These are phyloP conservation scores for Morpho helenor DNA, from an alignment of 2,888 invertebrate species.

Conservation along the genomic window DNA sequence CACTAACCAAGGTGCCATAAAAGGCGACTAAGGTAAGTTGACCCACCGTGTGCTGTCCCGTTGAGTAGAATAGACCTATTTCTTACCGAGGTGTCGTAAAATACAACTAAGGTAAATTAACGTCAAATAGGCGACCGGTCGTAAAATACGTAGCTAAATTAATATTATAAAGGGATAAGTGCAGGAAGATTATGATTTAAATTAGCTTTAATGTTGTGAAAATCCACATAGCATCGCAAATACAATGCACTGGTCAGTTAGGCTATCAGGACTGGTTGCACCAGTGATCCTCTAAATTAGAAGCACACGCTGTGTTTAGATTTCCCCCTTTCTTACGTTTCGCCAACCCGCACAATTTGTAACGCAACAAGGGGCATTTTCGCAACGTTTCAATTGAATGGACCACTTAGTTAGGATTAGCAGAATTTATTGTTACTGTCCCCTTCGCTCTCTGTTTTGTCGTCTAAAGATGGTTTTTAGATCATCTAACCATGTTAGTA, in stretches of 20 bases:
- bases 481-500: slow-evolving; percentile 25
- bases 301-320: slow-evolving; percentile 44
- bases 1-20: no score
- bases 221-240: no score
- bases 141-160: no score
- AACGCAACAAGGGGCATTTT: slow-evolving; percentile 59
- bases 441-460: slow-evolving; percentile 29
- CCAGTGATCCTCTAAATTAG: slow-evolving; percentile 55
- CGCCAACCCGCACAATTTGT: slow-evolving; percentile 55
- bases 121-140: no score
- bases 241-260: slow-evolving; percentile 6
- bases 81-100: no score
- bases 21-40: no score
- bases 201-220: no score
- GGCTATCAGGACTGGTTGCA: slow-evolving; percentile 41
- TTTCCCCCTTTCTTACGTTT: slow-evolving; percentile 60
- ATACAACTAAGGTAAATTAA: no score
- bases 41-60: no score
- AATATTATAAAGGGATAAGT: no score
- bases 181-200: no score
- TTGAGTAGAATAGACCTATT: no score
- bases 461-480: slow-evolving; percentile 39
- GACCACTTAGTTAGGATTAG: slow-evolving; percentile 44
- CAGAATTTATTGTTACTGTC: slow-evolving; percentile 43
- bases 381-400: slow-evolving; percentile 67